A percentile compares a stretch with the other conserved stretches of the same genome.
phyloP scores from a whole-genome alignment of 92 coral and sea anemone genomes.

The Galaxea fascicularis region DNA sequence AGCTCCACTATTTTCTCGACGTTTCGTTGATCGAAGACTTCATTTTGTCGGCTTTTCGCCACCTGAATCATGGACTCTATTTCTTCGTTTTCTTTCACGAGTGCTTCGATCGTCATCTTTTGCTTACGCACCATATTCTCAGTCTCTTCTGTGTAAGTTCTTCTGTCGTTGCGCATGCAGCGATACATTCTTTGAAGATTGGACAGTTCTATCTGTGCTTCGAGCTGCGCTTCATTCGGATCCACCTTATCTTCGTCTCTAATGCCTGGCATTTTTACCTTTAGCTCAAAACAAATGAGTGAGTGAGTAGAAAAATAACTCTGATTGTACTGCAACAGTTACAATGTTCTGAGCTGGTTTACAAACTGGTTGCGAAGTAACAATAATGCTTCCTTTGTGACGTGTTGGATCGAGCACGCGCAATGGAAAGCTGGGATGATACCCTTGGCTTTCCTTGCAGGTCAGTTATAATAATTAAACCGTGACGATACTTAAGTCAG shows the following conservation, averaged over 20 bases:
- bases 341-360: background rate
- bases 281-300: background rate
- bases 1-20: slow-evolving; percentile 68
- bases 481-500: background rate
- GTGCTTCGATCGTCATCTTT: slow-evolving; percentile 75
- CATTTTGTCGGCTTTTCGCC: slow-evolving; percentile 76
- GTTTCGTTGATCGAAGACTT: slow-evolving; percentile 74
- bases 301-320: no score
- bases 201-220: slow-evolving; percentile 88
- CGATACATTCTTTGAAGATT: slow-evolving; percentile 85
- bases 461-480: no score
- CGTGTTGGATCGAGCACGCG: background rate
- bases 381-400: slow-evolving; percentile 17
- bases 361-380: slow-evolving; percentile 24
- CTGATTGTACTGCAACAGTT: background rate
- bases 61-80: slow-evolving; percentile 73
- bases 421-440: background rate
- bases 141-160: slow-evolving; percentile 83
- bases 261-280: slow-evolving; percentile 40
- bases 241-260: slow-evolving; percentile 87
- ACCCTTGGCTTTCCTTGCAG: no score
- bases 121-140: slow-evolving; percentile 89
- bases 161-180: slow-evolving; percentile 86
- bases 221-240: slow-evolving; percentile 85
- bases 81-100: slow-evolving; percentile 76